Evolutionary conservation across 2,888 invertebrate species (phyloP).

Genomic region (Opisthograptis luteolata): DNA sequence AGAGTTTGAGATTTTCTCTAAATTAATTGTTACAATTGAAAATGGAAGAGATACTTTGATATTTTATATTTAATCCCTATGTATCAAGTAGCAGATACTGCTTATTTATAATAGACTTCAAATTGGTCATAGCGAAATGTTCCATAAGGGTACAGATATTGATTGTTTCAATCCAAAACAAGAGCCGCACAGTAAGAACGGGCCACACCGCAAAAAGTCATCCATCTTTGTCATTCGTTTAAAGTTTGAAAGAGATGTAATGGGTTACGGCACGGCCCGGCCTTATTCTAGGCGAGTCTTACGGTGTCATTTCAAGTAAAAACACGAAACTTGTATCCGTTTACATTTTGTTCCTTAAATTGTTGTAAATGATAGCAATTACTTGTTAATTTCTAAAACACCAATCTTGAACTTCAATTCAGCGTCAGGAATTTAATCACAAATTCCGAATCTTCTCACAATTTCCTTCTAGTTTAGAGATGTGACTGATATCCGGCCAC

Average conservation of each 20-base stretch:
- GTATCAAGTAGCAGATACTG: too few species aligned
- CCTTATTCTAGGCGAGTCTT: too few species aligned
- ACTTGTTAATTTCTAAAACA: slow-evolving; percentile 33
- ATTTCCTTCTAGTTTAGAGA: slow-evolving; percentile 26
- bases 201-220: too few species aligned
- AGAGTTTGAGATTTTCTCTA: neutral
- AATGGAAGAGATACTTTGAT: neutral
- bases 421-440: slow-evolving; percentile 38
- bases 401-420: slow-evolving; percentile 38
- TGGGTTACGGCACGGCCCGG: too few species aligned
- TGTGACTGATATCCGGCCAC: slow-evolving; percentile 15
- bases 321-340: slow-evolving; percentile 4
- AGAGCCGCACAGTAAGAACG: too few species aligned
- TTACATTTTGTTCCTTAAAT: slow-evolving; percentile 11
- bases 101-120: too few species aligned
- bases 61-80: neutral
- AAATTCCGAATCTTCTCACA: slow-evolving; percentile 36
- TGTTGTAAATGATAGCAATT: slow-evolving; percentile 24
- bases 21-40: neutral
- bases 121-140: too few species aligned
- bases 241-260: too few species aligned
- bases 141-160: too few species aligned
- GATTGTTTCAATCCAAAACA: too few species aligned
- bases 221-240: too few species aligned
- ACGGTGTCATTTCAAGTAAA: too few species aligned